Conservation (phyloP, 2,113 vertebrate genomes). For the Pedionomus torquatus region DNA sequence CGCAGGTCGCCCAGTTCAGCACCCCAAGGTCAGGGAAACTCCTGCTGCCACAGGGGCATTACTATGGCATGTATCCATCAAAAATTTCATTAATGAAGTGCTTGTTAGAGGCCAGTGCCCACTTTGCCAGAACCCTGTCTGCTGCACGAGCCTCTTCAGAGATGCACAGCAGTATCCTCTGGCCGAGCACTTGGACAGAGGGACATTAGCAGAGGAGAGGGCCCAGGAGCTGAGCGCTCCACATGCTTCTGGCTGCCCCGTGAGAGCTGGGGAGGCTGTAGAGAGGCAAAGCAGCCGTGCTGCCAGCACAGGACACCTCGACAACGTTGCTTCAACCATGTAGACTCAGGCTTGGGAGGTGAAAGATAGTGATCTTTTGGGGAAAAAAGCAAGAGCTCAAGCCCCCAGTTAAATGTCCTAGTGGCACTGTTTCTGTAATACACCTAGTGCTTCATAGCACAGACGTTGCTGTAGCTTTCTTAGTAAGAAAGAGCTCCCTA, state of each 20-base stretch:
- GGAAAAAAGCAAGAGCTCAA: neutral
- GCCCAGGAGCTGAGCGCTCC: neutral
- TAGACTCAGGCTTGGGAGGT: neutral
- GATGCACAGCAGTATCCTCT: neutral
- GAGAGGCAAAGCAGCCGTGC: rapidly evolving
- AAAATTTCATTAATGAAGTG: neutral
- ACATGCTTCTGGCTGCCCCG: neutral
- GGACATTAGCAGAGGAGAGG: neutral
- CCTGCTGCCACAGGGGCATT: neutral
- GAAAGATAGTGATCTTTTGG: neutral
- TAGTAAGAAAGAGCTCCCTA: neutral
- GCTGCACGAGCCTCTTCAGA: neutral
- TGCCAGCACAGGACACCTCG: neutral
- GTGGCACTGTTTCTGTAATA: neutral
- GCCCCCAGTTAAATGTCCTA: neutral
- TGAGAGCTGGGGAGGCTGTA: neutral
- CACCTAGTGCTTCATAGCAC: neutral
- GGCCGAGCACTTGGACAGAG: neutral
- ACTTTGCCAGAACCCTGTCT: neutral
- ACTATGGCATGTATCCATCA: neutral
- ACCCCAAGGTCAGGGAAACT: neutral
- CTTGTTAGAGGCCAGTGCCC: neutral
- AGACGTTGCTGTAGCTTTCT: neutral
- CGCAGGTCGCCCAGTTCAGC: rapidly evolving
- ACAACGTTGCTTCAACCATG: rapidly evolving